These are phyloP conservation scores for Phortica variegata DNA, from an alignment of 1,140 invertebrate species.

Conservation along the genomic window DNA sequence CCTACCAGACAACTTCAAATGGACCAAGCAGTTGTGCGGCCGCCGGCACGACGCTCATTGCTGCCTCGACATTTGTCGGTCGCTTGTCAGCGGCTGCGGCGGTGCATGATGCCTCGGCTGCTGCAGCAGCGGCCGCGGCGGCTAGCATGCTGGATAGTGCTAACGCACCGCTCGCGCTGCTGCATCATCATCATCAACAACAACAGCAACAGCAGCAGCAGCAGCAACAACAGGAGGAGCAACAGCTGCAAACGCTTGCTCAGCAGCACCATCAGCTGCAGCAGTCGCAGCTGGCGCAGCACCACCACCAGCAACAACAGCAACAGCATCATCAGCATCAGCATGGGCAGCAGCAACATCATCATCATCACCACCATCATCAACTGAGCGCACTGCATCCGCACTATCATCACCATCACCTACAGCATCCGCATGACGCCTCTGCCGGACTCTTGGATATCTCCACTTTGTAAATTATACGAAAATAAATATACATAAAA, in stretches of 20 bases:
- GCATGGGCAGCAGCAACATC: conserved; percentile 30
- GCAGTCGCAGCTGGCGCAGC: conserved; percentile 19
- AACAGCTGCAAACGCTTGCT: conserved; percentile 17
- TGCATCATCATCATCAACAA: conserved; percentile 30
- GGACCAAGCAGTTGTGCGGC: conserved; percentile 3
- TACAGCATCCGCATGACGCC: conserved; percentile 19
- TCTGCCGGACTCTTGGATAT: conserved; percentile 49
- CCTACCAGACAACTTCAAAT: conserved; percentile 31
- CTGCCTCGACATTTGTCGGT: conserved; percentile 13
- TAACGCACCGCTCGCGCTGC: conserved; percentile 28
- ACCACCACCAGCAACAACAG: conserved; percentile 33
- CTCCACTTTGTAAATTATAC: conserved; percentile 57
- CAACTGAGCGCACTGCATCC: conserved; percentile 8
- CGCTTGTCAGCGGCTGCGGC: conserved; percentile 13
- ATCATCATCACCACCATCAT: conserved; percentile 11
- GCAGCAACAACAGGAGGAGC: conserved; percentile 9
- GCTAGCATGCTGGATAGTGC: conserved; percentile 49
- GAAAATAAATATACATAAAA: conserved; percentile 40
- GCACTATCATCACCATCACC: conserved; percentile 18
- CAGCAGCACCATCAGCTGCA: conserved; percentile 18
- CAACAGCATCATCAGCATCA: conserved; percentile 32
- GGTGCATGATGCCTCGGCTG: conserved; percentile 12
- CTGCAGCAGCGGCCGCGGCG: conserved; percentile 20
- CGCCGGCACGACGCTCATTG: conserved; percentile 1
- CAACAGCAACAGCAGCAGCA: conserved; percentile 25